Evolutionary conservation across 2,888 invertebrate genomes (phyloP).

Genomic region (Sclerodermus sp.): DNA sequence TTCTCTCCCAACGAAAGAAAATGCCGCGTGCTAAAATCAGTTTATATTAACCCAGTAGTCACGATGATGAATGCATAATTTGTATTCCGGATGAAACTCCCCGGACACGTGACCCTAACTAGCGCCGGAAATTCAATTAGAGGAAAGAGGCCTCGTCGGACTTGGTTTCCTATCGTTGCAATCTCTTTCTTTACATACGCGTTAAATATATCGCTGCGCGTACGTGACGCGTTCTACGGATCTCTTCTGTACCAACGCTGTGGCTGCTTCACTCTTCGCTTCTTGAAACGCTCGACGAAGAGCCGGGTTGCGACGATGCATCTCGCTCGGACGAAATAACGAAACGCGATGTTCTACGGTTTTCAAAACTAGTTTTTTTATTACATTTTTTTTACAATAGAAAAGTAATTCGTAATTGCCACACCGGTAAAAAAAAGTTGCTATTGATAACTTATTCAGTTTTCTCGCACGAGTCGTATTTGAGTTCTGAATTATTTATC

Average conservation of each 20-base stretch:
- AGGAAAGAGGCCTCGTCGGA: constrained; percentile 10
- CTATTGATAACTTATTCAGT: too few species aligned
- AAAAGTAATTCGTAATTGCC: constrained; percentile 15
- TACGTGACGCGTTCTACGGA: neutral
- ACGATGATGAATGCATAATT: too few species aligned
- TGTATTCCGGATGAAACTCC: too few species aligned
- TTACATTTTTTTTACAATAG: neutral
- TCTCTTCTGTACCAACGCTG: too few species aligned
- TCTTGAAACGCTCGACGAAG: too few species aligned
- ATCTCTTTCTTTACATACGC: neutral
- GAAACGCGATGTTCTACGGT: neutral
- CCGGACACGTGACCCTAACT: neutral
- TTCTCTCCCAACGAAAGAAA: too few species aligned
- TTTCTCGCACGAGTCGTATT: neutral
- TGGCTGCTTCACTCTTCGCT: too few species aligned
- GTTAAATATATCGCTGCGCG: neutral
- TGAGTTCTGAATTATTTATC: constrained; percentile 18
- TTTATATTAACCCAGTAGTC: too few species aligned
- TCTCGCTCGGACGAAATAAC: too few species aligned
- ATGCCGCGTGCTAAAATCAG: too few species aligned
- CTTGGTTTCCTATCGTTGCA: neutral
- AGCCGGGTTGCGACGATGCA: too few species aligned
- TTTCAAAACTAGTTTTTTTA: constrained; percentile 25
- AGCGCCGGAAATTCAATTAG: constrained; percentile 22
- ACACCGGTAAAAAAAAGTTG: constrained; percentile 28